A percentile compares a stretch with the other conserved stretches of the same genome.
These are phyloP conservation scores for Bugulina stolonifera DNA, from an alignment of 2,888 invertebrate species.

Conservation along the genomic window DNA sequence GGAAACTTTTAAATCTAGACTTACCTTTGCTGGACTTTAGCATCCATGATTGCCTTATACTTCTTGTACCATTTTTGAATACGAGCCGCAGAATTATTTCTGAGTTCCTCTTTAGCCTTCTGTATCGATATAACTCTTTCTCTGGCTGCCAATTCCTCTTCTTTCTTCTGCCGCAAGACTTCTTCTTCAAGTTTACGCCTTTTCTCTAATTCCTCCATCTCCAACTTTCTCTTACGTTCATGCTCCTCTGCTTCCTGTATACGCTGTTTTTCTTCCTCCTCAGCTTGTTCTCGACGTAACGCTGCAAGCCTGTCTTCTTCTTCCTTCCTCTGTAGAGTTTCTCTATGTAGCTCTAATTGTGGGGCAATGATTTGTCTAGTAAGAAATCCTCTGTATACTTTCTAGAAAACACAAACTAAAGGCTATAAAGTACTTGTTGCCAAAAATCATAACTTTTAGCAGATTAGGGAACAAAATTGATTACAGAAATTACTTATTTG, in stretches of 20 bases:
- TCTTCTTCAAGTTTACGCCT: not conserved
- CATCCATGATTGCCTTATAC: constrained; percentile 11
- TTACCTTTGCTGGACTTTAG: not conserved
- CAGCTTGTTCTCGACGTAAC: not conserved
- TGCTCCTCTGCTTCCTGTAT: not conserved
- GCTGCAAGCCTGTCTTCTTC: not conserved
- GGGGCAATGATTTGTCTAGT: not conserved
- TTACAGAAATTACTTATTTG: too few species aligned
- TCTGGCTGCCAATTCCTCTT: too few species aligned
- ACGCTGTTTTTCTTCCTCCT: constrained; percentile 5
- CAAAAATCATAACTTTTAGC: too few species aligned
- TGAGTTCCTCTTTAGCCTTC: not conserved
- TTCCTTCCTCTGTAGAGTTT: not conserved
- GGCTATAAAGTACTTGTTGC: too few species aligned
- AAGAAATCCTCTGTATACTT: not conserved
- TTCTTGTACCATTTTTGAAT: constrained; percentile 8
- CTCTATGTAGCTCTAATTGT: not conserved
- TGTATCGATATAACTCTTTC: not conserved
- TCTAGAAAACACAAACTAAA: not conserved
- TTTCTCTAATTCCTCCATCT: not conserved
- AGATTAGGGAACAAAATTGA: too few species aligned
- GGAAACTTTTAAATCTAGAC: too few species aligned
- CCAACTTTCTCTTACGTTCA: not conserved
- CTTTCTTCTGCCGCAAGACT: too few species aligned
- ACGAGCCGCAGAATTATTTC: not conserved